A percentile compares a stretch with the other conserved stretches of the same genome.
These are phyloP conservation scores for Takifugu rubripes DNA, from an alignment of 2,797 vertebrate genomes.

Conservation along the genomic window DNA sequence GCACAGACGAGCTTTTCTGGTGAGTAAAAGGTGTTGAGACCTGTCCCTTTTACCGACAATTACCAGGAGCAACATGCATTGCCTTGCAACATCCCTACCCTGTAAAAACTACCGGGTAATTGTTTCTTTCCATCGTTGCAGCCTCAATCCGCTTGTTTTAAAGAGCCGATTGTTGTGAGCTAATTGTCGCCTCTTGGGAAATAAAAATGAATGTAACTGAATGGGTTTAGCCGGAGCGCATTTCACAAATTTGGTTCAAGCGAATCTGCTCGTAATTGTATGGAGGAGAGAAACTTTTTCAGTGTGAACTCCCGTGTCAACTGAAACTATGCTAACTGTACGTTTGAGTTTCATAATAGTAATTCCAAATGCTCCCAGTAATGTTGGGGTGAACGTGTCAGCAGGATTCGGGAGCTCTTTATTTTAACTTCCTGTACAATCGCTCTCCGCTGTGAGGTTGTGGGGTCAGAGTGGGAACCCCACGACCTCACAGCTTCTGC, in stretches of 20 bases:
- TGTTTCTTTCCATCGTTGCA: conserved; percentile 15
- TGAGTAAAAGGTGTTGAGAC: too few species aligned
- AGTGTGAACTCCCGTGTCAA: conserved; percentile 4
- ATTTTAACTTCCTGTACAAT: too few species aligned
- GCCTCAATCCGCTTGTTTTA: conserved; percentile 20
- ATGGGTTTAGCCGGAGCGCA: conserved; percentile 25
- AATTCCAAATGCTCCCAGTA: too few species aligned
- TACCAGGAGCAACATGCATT: conserved; percentile 15
- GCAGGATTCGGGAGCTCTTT: too few species aligned
- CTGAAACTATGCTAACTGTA: neutral
- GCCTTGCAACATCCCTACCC: conserved; percentile 9
- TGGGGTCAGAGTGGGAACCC: too few species aligned
- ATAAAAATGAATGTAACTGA: conserved; percentile 43
- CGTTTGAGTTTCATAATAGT: conserved; percentile 32
- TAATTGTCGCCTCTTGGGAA: conserved; percentile 47
- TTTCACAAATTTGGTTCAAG: conserved; percentile 29
- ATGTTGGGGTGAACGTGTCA: too few species aligned
- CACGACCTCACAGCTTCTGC: too few species aligned
- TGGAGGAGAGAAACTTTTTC: conserved; percentile 30
- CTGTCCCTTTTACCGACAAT: neutral
- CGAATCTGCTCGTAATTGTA: conserved; percentile 41
- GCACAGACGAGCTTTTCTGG: too few species aligned
- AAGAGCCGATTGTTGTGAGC: conserved; percentile 26
- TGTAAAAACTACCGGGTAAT: conserved; percentile 1
- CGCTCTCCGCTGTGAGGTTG: too few species aligned